Percentiles rank a stretch among this genome's conserved stretches.
These are phyloP conservation scores for Spinibarbus caldwelli DNA, from an alignment of 2,797 vertebrate genomes.

Conservation along the genomic window DNA sequence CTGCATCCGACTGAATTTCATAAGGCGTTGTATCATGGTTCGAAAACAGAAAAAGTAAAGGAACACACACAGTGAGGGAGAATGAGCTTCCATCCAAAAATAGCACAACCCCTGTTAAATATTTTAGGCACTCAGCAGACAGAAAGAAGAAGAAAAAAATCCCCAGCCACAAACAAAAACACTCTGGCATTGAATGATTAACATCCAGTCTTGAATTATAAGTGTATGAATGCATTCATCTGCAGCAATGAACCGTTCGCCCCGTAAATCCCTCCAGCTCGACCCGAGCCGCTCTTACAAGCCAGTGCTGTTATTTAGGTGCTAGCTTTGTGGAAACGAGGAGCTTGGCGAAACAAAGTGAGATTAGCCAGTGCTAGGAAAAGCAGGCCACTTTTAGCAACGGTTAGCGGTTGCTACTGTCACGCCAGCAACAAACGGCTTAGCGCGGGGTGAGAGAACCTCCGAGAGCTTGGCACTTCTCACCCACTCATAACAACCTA, in stretches of 20 bases:
- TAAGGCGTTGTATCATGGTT: conserved; percentile 37
- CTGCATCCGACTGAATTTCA: conserved; percentile 25
- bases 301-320: conserved; percentile 22
- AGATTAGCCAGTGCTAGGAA: conserved; percentile 48
- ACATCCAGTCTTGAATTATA: conserved; percentile 39
- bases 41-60: conserved; percentile 18
- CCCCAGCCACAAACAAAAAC: conserved; percentile 58
- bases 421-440: conserved; percentile 41
- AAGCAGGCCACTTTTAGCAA: conserved; percentile 49
- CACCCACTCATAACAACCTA: conserved; percentile 11
- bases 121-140: conserved; percentile 69
- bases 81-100: conserved; percentile 64
- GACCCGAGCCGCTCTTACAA: not conserved
- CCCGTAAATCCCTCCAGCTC: not conserved
- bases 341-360: conserved; percentile 28
- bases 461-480: conserved; percentile 1
- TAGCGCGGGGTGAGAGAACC: not conserved
- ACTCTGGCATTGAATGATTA: conserved; percentile 37
- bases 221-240: conserved; percentile 31
- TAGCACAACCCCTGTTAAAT: conserved; percentile 73
- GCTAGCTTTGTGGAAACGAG: conserved; percentile 24
- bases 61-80: conserved; percentile 31
- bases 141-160: conserved; percentile 51
- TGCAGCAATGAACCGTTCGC: not conserved
- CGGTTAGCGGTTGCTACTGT: conserved; percentile 39